phyloP scores from a whole-genome alignment of 2,797 vertebrate genomes.

The Nannoperca obscura region DNA sequence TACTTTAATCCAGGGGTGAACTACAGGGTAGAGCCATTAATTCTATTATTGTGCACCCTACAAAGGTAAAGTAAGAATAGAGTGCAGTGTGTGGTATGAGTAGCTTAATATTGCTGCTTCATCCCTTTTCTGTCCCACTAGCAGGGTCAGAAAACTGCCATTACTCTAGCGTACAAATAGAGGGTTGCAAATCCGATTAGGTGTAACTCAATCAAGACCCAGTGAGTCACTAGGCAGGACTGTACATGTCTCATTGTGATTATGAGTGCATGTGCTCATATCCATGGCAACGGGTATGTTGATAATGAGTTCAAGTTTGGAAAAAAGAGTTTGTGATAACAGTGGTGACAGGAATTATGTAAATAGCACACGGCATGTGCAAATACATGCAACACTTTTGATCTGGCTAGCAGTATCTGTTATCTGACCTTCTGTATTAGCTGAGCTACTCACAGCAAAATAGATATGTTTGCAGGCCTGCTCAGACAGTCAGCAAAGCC shows the following conservation, averaged over 20 bases:
- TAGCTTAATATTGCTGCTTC: conserved; percentile 47
- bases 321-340: conserved; percentile 28
- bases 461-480: conserved; percentile 26
- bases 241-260: neutral
- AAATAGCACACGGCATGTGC: conserved; percentile 20
- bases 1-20: neutral
- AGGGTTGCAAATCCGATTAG: conserved; percentile 62
- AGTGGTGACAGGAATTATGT: conserved; percentile 12
- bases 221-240: conserved; percentile 33
- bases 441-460: conserved; percentile 18
- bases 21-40: neutral
- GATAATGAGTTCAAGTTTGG: conserved; percentile 32
- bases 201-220: conserved; percentile 59
- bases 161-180: conserved; percentile 60
- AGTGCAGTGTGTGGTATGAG: conserved; percentile 29
- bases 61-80: conserved; percentile 33
- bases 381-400: conserved; percentile 12
- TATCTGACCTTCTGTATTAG: conserved; percentile 10
- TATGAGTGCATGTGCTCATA: neutral
- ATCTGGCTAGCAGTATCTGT: conserved; percentile 28
- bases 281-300: conserved; percentile 22
- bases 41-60: neutral
- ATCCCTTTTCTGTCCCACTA: conserved; percentile 30
- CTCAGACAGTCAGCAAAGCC: conserved; percentile 32
- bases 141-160: conserved; percentile 48